Percentiles rank a stretch among this genome's conserved stretches.
These are phyloP conservation scores for Abscondita cerata DNA, from an alignment of 2,888 invertebrate genomes.

Conservation along the genomic window DNA sequence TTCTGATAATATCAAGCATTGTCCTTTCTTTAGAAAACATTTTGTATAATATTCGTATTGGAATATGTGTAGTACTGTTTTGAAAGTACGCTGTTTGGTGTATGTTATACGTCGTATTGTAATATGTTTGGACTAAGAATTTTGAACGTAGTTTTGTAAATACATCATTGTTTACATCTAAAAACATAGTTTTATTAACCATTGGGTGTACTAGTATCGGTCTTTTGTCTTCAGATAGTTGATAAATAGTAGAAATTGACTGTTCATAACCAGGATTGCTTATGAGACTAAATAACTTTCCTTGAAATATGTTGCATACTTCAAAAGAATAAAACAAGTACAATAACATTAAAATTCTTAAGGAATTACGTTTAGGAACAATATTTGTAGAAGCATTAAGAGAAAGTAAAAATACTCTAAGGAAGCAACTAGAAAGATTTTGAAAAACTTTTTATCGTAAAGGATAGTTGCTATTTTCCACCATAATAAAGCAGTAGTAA, in stretches of 20 bases:
- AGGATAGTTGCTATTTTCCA: not conserved
- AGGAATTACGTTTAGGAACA: not conserved
- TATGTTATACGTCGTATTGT: slow-evolving; percentile 9
- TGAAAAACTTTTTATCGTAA: not conserved
- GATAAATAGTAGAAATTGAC: not conserved
- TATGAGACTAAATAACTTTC: slow-evolving; percentile 4
- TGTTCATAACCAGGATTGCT: not conserved
- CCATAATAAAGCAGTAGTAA: slow-evolving; percentile 1
- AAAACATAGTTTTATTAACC: not conserved
- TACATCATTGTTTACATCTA: not conserved
- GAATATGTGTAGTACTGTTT: not conserved
- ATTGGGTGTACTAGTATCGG: not conserved
- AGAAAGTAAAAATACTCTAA: not conserved
- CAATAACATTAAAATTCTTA: slow-evolving; percentile 3
- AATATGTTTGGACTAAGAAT: not conserved
- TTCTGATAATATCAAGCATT: not conserved
- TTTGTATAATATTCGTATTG: not conserved
- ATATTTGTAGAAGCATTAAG: not conserved
- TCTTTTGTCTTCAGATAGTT: not conserved
- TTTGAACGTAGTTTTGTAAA: not conserved
- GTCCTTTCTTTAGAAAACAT: slow-evolving; percentile 10
- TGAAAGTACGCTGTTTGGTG: not conserved
- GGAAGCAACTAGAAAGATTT: slow-evolving; percentile 6
- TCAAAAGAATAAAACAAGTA: slow-evolving; percentile 5
- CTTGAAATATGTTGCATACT: slow-evolving; percentile 13